Base-by-base conservation (phyloP, 1,140 invertebrate genomes). In the Xylocopa sonorina region DNA sequence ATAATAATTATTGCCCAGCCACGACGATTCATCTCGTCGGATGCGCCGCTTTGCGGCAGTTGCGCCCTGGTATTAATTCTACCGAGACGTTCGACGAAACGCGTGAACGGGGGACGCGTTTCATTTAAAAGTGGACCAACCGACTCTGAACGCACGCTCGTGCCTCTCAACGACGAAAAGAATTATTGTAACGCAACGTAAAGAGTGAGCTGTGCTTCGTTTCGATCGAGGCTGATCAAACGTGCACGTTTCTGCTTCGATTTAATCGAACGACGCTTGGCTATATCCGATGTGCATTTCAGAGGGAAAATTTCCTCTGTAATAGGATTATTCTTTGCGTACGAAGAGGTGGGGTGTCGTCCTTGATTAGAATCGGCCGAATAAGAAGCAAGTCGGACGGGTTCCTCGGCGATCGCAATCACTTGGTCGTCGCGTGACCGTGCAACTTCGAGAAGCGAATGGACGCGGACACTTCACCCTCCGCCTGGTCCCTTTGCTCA, bases 1-100 rank as follows among this genome's bases (percentile, higher is more conserved):
- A 91, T 90, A 90, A 91, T 91, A 92, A 91, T 91, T 90, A 91
- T 91, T 88, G 86, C 84, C 85, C 34, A 58, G 77, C 82, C 81
- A 80, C 77, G 73, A 80, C 88, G 83, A 91, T 91, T 88, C 89
- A 90, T 90, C 88, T 84, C 82, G 73, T 81, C 63, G 82, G 67
- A 81, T 88, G 83, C 80, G 66, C 51, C 64, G 48, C 55, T 62
- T 68, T 69, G 41, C 53, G 27, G 41, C 43, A 75, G 66, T 81
- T 74, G 73, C 60, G 48, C 57, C 41, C 27, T 24, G n/a, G 32
- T 78, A 82, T 79, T 84, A 84, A 82, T 80, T 83, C 78, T 32
- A 32, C 38, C 2, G 29, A 29, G 27, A 32, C n/a, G n/a, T 24
- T 58, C 74, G 24, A 34, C 21, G 24, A 55, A 43, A 76, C 34